Base-by-base conservation (phyloP, 1,140 invertebrate genomes). In the Trichogramma pretiosum region DNA sequence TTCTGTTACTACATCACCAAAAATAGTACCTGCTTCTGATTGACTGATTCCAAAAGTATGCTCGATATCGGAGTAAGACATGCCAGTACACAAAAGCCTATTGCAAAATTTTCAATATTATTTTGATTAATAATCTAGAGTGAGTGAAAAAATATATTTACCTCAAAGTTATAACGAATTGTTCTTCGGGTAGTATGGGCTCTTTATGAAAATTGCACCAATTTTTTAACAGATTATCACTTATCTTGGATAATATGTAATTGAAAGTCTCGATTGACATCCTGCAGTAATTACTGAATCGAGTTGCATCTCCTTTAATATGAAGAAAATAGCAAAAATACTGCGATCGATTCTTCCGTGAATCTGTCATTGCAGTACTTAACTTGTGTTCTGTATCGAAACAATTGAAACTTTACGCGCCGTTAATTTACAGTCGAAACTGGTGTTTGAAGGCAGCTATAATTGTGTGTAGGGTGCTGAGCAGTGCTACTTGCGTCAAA, bases 181-280 rank as follows among this genome's bases (percentile, higher is more conserved):
- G 26, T 28, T 41, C 39, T 11, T 41, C 39, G 2, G 39, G 14
- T 18, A 41, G 3, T 17, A 41, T 41, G 2, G 39, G 39, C 11
- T 26, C 16, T 3, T 9, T 28, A 17, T 41, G 39, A 3, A 41
- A 28, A 41, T 41, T 41, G 10, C 39, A 41, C 39, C 39, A 41
- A 16, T 26, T 19, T 41, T 41, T 41, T 17, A 11, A 7, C 5
- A 26, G 13, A 3, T 8, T 4, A 5, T 14, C 4, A 14, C 13
- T 5, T 7, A 41, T 17, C 19, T 41, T 41, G 1, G 23, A 16
- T 17, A 41, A 26, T 28, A 41, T 28, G 24, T 41, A 41, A 5
- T 41, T 14, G 16, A 41, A 41, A 9, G 39, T 41, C 10, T n/a
- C 7, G 2, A 41, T n/a, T 9, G 5, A 8, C 39, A 41, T 41